Evolutionary conservation across 1,140 invertebrate genomes (phyloP).

Genomic region (Drosophila mayri): DNA sequence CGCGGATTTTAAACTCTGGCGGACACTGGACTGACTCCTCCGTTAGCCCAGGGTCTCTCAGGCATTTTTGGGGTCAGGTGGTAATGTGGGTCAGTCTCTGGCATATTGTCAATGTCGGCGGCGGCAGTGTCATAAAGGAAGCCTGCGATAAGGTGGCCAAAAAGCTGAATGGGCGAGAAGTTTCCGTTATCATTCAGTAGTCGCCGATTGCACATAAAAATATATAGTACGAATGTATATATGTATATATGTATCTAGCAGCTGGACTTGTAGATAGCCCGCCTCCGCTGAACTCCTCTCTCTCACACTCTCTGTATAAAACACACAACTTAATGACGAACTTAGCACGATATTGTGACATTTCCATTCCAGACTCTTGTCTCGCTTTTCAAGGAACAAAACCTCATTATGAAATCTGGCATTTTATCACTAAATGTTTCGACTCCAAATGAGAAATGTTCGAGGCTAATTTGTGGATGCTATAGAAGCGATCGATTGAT

Average conservation of each 20-base stretch:
- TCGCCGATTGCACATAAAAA: conserved; percentile 27
- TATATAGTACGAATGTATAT: conserved; percentile 5
- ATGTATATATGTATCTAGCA: not conserved
- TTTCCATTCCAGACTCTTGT: conserved; percentile 27
- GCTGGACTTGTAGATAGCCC: conserved; percentile 16
- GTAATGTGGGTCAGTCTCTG: conserved; percentile 39
- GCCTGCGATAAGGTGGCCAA: conserved; percentile 36
- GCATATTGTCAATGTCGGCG: conserved; percentile 42
- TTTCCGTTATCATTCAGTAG: conserved; percentile 34
- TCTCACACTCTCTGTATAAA: not conserved
- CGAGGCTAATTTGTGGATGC: not conserved
- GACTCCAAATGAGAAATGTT: conserved; percentile 17
- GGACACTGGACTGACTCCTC: not conserved
- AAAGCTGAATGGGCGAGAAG: conserved; percentile 44
- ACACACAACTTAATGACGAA: conserved; percentile 24
- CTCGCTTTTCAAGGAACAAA: conserved; percentile 16
- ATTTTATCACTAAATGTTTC: conserved; percentile 54
- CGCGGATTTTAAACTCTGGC: not conserved
- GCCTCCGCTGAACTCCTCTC: not conserved
- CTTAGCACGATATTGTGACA: conserved; percentile 14
- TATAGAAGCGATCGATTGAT: not conserved
- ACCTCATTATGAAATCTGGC: conserved; percentile 62
- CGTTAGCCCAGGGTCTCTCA: conserved; percentile 8
- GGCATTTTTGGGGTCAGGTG: conserved; percentile 9
- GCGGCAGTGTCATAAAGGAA: conserved; percentile 20